Evolutionary conservation across 2,888 invertebrate genomes (phyloP), one percentile per base, ranked within the genome.

Genomic region (Drosophila sordidula): DNA sequence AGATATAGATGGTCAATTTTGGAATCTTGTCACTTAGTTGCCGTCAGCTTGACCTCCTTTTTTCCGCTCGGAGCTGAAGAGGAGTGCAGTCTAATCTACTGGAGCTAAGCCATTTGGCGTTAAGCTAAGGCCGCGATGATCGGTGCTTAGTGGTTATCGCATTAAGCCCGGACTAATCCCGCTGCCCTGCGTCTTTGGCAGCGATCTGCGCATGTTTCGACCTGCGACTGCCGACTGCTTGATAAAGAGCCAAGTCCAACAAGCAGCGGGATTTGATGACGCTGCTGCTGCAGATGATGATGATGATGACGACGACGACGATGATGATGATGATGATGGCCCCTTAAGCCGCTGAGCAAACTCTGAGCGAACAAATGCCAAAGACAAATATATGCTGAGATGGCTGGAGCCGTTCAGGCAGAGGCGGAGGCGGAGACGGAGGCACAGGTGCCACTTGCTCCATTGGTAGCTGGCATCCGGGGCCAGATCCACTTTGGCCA

Each of bases 301-400:
- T 9, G 39, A 22, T 6, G 44, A 9, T n/a, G 57, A 14, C 9
- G 29, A 6, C 12, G 29, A 2, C 49, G 51, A 18, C 18, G 34
- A 25, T 50, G 47, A 32, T 9, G 52, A 49, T 44, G 68, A 41
- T 49, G 56, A 52, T 22, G 64, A 58, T 64, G 58, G 71, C 71
- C 46, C 44, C 47, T 54, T 75, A 73, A 76, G 76, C 64, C 56
- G 67, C 34, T 76, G 64, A 57, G 65, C 65, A 79, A 80, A 80
- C 78, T 57, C 39, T 52, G 59, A 64, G 42, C 58, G 63, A 62
- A 42, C 73, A 82, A 85, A 86, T 86, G 74, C 80, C 66, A 76
- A 76, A 78, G 71, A 58, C 74, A 82, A 85, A 82, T 82, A 85
- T 58, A 46, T 54, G 51, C n/a, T 29, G 67, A 69, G 62, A 29